Percentiles rank a stretch among this genome's conserved stretches.
Conservation (phyloP, 2,113 vertebrate species). For the Gadus chalcogrammus region DNA sequence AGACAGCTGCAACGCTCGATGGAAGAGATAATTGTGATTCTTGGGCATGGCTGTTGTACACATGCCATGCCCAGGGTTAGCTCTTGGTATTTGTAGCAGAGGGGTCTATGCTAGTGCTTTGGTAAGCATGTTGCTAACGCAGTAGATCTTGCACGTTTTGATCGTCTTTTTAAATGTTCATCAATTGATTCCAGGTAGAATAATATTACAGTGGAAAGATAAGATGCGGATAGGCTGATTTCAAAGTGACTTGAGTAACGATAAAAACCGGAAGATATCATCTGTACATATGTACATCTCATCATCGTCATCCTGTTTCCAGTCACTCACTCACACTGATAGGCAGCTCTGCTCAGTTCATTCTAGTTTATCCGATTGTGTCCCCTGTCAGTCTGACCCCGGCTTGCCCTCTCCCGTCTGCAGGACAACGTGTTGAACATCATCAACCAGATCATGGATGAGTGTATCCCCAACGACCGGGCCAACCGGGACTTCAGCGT, state of each 20-base stretch:
- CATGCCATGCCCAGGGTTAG: conserved; percentile 58
- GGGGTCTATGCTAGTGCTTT: too few relatives aligned
- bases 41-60: conserved; percentile 59
- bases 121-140: too few relatives aligned
- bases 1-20: conserved; percentile 45
- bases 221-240: too few relatives aligned
- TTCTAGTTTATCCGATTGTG: conserved; percentile 30
- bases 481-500: conserved; percentile 95
- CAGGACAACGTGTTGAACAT: conserved; percentile 96
- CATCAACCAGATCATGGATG: conserved; percentile 97
- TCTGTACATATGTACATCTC: not conserved
- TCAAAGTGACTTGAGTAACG: too few relatives aligned
- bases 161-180: too few relatives aligned
- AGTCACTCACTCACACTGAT: not conserved
- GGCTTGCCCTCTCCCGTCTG: conserved; percentile 14
- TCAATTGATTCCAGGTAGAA: too few relatives aligned
- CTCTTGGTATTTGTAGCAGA: conserved; percentile 44
- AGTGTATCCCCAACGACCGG: conserved; percentile 90
- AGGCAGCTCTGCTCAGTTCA: not conserved
- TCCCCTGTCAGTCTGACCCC: conserved; percentile 31
- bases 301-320: conserved; percentile 8
- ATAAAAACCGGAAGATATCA: not conserved
- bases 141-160: too few relatives aligned
- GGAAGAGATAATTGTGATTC: conserved; percentile 57
- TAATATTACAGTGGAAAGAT: too few relatives aligned